Evolutionary conservation across 2,888 invertebrate species (phyloP).

Genomic region (Ommatoiulus sabulosus): DNA sequence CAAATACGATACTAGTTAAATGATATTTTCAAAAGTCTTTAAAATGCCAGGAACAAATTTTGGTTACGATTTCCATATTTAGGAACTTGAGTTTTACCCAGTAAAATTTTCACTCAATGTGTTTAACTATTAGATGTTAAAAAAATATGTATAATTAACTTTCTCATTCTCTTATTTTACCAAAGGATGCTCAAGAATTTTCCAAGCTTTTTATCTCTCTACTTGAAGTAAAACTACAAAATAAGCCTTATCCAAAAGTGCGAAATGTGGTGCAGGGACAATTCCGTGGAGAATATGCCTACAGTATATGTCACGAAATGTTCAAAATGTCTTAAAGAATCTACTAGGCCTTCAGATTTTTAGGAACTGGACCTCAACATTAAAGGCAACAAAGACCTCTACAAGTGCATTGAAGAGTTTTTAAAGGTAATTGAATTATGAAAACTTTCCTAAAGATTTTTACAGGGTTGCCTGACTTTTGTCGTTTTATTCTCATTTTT

Average conservation of each 20-base stretch:
- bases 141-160: background rate
- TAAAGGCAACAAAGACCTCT: conserved; percentile 70
- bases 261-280: conserved; percentile 69
- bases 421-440: conserved; percentile 65
- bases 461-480: too few relatives aligned
- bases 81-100: too few relatives aligned
- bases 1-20: too few relatives aligned
- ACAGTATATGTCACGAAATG: conserved; percentile 72
- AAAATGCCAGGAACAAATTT: too few relatives aligned
- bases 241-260: conserved; percentile 65
- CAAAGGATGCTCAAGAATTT: conserved; percentile 75
- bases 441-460: background rate
- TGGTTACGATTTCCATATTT: too few relatives aligned
- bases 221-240: conserved; percentile 71
- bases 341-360: conserved; percentile 72
- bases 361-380: conserved; percentile 75
- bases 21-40: too few relatives aligned
- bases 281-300: conserved; percentile 70
- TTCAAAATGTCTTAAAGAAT: conserved; percentile 71
- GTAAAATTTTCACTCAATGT: too few relatives aligned
- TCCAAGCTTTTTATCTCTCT: conserved; percentile 74
- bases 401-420: conserved; percentile 72
- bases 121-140: too few relatives aligned
- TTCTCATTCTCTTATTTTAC: conserved; percentile 13
- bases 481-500: too few relatives aligned